Percentiles rank a stretch among this genome's conserved stretches.
These are phyloP conservation scores for Leucozona laternaria DNA, from an alignment of 2,888 invertebrate genomes.

Conservation along the genomic window DNA sequence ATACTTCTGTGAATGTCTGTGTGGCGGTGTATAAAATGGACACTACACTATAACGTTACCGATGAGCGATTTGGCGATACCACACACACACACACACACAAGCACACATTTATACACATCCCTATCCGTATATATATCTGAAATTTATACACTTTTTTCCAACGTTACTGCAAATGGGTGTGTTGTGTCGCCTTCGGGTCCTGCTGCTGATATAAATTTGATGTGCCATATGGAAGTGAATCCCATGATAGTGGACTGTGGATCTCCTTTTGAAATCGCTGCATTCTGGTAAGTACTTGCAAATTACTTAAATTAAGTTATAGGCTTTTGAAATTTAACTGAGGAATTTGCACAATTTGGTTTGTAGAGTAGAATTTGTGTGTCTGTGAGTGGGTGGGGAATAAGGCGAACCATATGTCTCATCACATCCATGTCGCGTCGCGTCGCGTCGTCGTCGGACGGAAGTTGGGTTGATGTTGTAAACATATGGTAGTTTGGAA, in stretches of 20 bases:
- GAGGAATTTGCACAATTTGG: slow-evolving; percentile 8
- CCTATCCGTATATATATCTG: not conserved
- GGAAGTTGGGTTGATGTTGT: slow-evolving; percentile 17
- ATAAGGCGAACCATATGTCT: not conserved
- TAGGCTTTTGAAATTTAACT: slow-evolving; percentile 18
- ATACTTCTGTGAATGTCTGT: slow-evolving; percentile 57
- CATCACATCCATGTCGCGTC: not conserved
- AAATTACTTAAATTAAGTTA: slow-evolving; percentile 35
- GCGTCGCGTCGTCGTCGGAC: not conserved
- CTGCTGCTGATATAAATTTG: slow-evolving; percentile 51
- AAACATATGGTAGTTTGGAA: slow-evolving; percentile 34
- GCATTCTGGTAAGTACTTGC: slow-evolving; percentile 55
- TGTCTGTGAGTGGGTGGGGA: not conserved
- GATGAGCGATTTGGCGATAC: slow-evolving; percentile 58
- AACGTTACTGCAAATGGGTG: slow-evolving; percentile 59
- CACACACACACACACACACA: slow-evolving; percentile 31
- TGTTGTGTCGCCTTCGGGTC: slow-evolving; percentile 56
- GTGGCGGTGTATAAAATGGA: slow-evolving; percentile 37
- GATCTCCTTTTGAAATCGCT: not conserved
- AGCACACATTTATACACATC: not conserved
- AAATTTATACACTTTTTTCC: slow-evolving; percentile 42
- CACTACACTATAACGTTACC: slow-evolving; percentile 24
- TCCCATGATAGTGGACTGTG: slow-evolving; percentile 17
- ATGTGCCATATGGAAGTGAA: slow-evolving; percentile 60
- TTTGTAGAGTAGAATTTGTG: slow-evolving; percentile 7